Conservation (phyloP, 2,888 invertebrate genomes). For the Xanthia togata region DNA sequence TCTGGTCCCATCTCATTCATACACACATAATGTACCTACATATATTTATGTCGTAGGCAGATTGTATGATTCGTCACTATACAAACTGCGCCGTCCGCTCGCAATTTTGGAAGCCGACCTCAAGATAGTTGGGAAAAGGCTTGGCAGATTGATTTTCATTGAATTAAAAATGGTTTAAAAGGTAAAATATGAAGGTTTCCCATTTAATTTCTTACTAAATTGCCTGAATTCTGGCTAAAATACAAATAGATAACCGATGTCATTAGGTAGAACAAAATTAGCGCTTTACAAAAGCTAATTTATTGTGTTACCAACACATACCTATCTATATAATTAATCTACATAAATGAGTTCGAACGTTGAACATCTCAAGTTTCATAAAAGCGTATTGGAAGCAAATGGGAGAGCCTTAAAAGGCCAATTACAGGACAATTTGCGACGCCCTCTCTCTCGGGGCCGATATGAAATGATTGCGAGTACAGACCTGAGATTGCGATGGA, state of each 20-base stretch:
- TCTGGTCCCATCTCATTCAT: no score
- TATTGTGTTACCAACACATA: constrained; percentile 29
- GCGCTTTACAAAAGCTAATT: constrained; percentile 13
- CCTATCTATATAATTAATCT: constrained; percentile 22
- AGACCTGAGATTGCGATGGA: constrained; percentile 74
- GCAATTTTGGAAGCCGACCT: no score
- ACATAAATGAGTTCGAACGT: constrained; percentile 33
- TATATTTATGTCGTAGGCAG: no score
- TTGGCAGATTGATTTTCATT: no score
- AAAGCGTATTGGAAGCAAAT: constrained; percentile 81
- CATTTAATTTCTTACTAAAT: background rate
- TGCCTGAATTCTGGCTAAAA: background rate
- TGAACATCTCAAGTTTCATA: constrained; percentile 76
- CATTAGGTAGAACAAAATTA: background rate
- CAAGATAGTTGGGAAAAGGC: no score
- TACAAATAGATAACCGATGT: background rate
- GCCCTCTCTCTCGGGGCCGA: constrained; percentile 73
- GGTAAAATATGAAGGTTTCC: background rate
- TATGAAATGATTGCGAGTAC: constrained; percentile 84
- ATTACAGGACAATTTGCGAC: constrained; percentile 87
- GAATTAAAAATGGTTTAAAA: background rate
- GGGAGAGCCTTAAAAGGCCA: constrained; percentile 87
- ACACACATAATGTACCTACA: no score
- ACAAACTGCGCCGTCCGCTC: no score
- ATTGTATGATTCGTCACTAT: no score